Evolutionary conservation across 1,140 invertebrate genomes (phyloP).

Genomic region (Chironomus striatipennis): DNA sequence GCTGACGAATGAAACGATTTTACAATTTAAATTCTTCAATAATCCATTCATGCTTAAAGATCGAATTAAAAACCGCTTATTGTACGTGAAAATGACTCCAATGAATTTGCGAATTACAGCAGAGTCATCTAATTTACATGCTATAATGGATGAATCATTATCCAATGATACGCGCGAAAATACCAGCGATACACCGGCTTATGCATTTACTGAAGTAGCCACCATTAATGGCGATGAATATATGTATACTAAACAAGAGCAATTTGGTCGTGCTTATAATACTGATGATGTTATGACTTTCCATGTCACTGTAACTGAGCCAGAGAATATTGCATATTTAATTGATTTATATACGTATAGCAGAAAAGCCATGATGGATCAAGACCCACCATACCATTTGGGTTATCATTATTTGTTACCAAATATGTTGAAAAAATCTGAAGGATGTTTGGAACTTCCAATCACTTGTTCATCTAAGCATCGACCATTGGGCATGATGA

Average conservation of each 20-base stretch:
- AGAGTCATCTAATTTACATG: conserved; percentile 31
- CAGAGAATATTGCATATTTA: conserved; percentile 63
- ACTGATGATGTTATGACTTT: conserved; percentile 71
- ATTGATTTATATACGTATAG: conserved; percentile 54
- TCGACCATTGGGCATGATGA: conserved; percentile 70
- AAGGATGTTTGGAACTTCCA: conserved; percentile 69
- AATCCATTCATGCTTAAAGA: conserved; percentile 76
- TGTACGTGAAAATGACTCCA: conserved; percentile 67
- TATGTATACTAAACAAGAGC: conserved; percentile 59
- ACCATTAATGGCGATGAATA: conserved; percentile 49
- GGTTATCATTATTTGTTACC: conserved; percentile 78
- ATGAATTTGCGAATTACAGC: conserved; percentile 55
- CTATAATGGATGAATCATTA: conserved; percentile 45
- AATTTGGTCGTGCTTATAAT: conserved; percentile 71
- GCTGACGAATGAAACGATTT: conserved; percentile 74
- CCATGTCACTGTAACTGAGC: conserved; percentile 65
- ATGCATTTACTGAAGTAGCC: conserved; percentile 51
- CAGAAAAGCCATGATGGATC: conserved; percentile 42
- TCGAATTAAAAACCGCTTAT: conserved; percentile 58
- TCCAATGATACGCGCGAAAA: conserved; percentile 46
- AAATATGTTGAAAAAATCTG: conserved; percentile 58
- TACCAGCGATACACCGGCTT: conserved; percentile 42
- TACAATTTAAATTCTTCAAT: conserved; percentile 80
- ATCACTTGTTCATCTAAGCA: conserved; percentile 77
- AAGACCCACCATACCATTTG: conserved; percentile 67